These are phyloP conservation scores for Labia minor DNA, from an alignment of 2,888 invertebrate species.

Conservation along the genomic window DNA sequence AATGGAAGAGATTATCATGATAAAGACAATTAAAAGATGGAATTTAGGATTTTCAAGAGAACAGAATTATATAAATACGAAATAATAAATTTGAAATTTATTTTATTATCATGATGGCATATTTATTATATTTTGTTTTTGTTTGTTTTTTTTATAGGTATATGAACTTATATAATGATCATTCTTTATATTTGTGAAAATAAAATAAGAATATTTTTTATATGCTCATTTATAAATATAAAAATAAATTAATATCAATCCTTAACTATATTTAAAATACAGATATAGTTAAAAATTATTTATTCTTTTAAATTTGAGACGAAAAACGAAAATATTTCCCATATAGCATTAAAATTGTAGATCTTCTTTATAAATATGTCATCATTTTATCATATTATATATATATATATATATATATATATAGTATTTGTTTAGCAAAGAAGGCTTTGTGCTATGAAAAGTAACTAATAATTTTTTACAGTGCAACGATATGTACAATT, in stretches of 20 bases:
- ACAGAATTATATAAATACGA: no score
- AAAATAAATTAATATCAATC: conserved; percentile 24
- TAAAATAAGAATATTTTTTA: background rate
- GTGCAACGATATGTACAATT: background rate
- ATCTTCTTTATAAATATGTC: background rate
- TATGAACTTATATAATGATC: no score
- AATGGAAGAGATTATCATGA: no score
- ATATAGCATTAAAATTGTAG: background rate
- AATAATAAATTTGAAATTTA: no score
- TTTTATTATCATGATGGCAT: no score
- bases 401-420: no score
- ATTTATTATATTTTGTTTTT: no score
- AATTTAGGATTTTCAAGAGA: no score
- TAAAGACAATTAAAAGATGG: no score
- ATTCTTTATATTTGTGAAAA: no score
- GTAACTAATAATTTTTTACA: background rate
- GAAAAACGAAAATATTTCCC: background rate
- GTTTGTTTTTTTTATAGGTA: no score
- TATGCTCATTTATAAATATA: conserved; percentile 21
- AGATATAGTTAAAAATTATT: no score
- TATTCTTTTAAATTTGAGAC: background rate
- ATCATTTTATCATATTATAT: background rate
- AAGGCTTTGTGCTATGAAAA: background rate
- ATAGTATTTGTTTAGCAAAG: background rate
- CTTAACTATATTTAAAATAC: conserved; percentile 15